These are phyloP conservation scores for Solenopsis invicta DNA, from an alignment of 1,140 invertebrate genomes.

Conservation along the genomic window DNA sequence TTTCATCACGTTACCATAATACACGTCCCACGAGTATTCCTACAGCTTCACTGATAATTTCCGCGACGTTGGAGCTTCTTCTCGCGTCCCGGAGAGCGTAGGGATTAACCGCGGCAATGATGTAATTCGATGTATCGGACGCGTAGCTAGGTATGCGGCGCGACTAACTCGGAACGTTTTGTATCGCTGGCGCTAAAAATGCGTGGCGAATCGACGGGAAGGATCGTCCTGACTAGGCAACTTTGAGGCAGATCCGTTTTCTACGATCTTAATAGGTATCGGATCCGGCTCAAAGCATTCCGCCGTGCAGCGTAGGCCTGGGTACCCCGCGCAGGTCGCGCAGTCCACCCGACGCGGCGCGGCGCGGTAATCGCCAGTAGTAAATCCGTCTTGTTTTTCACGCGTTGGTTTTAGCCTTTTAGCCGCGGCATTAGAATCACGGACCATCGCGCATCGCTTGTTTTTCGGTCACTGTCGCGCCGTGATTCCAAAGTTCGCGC, in stretches of 20 bases:
- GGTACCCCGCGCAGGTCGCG: not conserved
- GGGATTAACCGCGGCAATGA: conserved; percentile 37
- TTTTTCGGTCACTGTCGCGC: conserved; percentile 57
- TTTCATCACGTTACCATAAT: not conserved
- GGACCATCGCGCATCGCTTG: conserved; percentile 39
- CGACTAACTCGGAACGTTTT: conserved; percentile 71
- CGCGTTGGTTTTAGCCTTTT: conserved; percentile 52
- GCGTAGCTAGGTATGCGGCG: conserved; percentile 66
- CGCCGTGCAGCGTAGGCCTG: conserved; percentile 42
- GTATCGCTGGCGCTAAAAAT: conserved; percentile 72
- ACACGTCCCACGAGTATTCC: not conserved
- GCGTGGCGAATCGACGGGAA: conserved; percentile 74
- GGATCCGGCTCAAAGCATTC: conserved; percentile 76
- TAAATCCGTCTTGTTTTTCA: conserved; percentile 72
- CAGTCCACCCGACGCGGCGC: conserved; percentile 13
- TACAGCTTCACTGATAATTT: not conserved
- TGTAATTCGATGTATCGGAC: conserved; percentile 57
- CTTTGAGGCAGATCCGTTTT: conserved; percentile 63
- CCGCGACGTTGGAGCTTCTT: not conserved
- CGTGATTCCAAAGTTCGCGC: conserved; percentile 46
- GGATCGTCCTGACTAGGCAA: conserved; percentile 72
- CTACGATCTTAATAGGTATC: conserved; percentile 70
- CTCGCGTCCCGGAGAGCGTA: not conserved
- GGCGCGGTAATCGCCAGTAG: not conserved
- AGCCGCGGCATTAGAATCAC: conserved; percentile 58